Evolutionary conservation across 2,113 vertebrate species (phyloP).

Genomic region (Clarias gariepinus): DNA sequence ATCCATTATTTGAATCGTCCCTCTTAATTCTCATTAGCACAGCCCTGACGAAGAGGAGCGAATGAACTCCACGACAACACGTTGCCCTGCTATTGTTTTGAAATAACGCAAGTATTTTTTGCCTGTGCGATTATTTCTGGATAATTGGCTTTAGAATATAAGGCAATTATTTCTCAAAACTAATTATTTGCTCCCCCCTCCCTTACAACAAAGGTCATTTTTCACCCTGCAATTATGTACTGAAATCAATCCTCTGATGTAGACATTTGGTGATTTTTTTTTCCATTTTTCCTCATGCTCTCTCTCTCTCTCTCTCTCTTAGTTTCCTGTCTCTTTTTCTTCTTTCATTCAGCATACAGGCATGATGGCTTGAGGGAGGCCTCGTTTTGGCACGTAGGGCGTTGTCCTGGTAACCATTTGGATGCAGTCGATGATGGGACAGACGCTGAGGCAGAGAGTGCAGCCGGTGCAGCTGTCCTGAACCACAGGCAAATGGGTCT

Average conservation of each 20-base stretch:
- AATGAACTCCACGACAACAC: constrained; percentile 44
- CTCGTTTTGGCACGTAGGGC: constrained; percentile 79
- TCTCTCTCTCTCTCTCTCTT: neutral
- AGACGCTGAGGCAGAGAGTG: constrained; percentile 84
- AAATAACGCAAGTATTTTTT: constrained; percentile 56
- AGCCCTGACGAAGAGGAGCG: constrained; percentile 49
- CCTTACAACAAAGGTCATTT: constrained; percentile 57
- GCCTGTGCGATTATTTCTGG: constrained; percentile 57
- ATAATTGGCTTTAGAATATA: constrained; percentile 64
- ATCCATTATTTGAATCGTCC: constrained; percentile 53
- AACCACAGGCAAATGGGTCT: constrained; percentile 80
- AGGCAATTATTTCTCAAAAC: constrained; percentile 54
- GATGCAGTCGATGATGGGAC: constrained; percentile 88
- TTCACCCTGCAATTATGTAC: constrained; percentile 64
- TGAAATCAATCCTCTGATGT: constrained; percentile 59
- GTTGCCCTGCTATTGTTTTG: constrained; percentile 56
- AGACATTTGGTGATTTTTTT: constrained; percentile 43
- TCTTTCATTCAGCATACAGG: constrained; percentile 62
- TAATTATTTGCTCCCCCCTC: constrained; percentile 51
- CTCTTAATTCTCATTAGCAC: constrained; percentile 56
- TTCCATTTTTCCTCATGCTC: neutral
- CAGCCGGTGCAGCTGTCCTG: constrained; percentile 83
- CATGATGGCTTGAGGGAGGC: constrained; percentile 77
- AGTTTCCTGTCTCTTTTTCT: constrained; percentile 3
- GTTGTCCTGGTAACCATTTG: constrained; percentile 85